Evolutionary conservation across 2,113 vertebrate genomes (phyloP).

Genomic region (Natator depressus): DNA sequence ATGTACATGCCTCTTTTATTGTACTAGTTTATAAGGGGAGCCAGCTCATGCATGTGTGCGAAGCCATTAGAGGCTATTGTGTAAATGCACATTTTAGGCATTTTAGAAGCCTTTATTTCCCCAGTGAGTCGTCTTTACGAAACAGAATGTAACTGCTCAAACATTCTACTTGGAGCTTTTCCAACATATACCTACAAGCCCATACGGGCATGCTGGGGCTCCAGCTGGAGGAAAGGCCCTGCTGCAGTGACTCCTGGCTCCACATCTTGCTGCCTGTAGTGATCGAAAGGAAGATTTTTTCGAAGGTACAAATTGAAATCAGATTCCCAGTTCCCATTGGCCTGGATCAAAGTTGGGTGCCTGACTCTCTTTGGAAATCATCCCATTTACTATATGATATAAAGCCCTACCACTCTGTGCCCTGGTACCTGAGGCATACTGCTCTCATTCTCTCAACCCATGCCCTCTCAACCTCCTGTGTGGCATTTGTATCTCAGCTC

Average conservation of each 20-base stretch:
- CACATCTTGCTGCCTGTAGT: constrained; percentile 30
- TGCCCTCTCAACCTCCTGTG: neutral
- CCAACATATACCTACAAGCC: constrained; percentile 74
- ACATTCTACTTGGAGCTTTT: constrained; percentile 71
- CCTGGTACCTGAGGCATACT: neutral
- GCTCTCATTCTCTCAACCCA: neutral
- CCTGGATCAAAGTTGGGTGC: neutral
- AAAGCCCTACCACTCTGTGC: neutral
- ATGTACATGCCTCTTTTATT: constrained; percentile 35
- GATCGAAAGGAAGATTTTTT: neutral
- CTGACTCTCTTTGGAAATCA: constrained; percentile 18
- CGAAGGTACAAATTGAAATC: neutral
- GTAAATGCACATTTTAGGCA: neutral
- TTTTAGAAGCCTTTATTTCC: constrained; percentile 52
- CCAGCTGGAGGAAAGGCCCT: constrained; percentile 48
- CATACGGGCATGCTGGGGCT: constrained; percentile 52
- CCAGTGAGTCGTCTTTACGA: constrained; percentile 33
- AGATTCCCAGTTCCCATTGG: neutral
- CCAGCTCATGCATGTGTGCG: constrained; percentile 37
- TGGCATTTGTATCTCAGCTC: neutral
- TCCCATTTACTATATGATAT: too few relatives aligned
- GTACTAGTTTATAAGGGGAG: constrained; percentile 16
- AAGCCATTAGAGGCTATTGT: constrained; percentile 30
- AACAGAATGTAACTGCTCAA: neutral
- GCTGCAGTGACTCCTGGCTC: constrained; percentile 56